Evolutionary conservation across 1,140 invertebrate species (phyloP), one percentile per base, ranked within the genome.

Genomic region (Ceratina australensis): DNA sequence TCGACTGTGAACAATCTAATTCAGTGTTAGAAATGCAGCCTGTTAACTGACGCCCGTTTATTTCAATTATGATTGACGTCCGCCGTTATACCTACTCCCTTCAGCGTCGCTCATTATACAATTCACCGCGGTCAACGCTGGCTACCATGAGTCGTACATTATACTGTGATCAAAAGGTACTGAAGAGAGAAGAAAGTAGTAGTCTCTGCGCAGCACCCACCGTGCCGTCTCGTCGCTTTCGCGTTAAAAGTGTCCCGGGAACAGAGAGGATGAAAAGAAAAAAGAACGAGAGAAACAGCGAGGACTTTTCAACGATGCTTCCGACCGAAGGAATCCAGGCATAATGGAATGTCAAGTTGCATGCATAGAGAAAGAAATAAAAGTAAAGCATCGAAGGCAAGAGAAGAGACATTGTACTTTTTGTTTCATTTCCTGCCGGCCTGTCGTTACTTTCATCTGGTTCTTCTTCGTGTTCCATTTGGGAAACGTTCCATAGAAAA

Each of bases 301-400:
- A 42, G 15, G 61, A 47, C 61, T 47, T 47, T n/a, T 64, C 28
- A 20, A 42, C 60, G 33, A 16, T 16, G 15, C 61, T 15, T 20
- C 1, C 0, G 33, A 49, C 12, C 10, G 54, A 60, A 66, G 13
- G 42, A 61, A 61, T 72, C 42, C 7, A 16, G 1, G 20, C 18
- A 18, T 59, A 67, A 75, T 75, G 63, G 24, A 59, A 67, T 59
- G 63, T 67, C 52, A 47, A 57, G 65, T 67, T 47, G 16, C 20
- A 24, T 42, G 16, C 8, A 12, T 16, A 0, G 3, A 15, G 2
- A n/a, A 56, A 26, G 33, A 42, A 42, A 59, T 20, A 16, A n/a
- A 28, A 26, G 59, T 5, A 26, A 13, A 63, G 3, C 28, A 8
- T 2, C 24, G 18, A n/a, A 8, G 50, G 56, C 20, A 24, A 15